Conservation (phyloP, 35 echinoderm and acorn worm genomes). For the Ptychodera flava region DNA sequence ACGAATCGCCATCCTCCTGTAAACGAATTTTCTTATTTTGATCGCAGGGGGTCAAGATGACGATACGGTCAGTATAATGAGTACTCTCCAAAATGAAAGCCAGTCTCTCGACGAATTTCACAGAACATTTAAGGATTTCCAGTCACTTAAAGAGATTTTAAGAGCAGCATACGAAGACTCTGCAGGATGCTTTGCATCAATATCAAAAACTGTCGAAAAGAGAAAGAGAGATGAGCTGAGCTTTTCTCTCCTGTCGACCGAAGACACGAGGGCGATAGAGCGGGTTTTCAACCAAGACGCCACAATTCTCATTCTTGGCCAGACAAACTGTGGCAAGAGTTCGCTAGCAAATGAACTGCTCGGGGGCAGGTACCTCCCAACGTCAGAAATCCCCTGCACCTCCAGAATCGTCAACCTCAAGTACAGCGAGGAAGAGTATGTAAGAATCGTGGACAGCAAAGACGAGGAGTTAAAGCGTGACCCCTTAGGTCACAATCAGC, state of each 20-base stretch:
- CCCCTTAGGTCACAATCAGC: background rate
- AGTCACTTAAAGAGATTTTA: background rate
- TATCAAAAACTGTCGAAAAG: background rate
- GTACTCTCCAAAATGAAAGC: too few relatives aligned
- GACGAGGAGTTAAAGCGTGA: background rate
- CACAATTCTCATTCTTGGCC: background rate
- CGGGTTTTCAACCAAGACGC: background rate
- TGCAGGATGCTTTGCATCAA: background rate
- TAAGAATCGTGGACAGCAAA: background rate
- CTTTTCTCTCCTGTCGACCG: background rate
- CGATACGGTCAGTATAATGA: too few relatives aligned
- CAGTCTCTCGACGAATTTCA: too few relatives aligned
- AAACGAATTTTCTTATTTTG: too few relatives aligned
- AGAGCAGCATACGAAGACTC: background rate
- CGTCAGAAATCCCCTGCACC: background rate
- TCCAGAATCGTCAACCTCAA: background rate
- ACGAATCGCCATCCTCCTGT: too few relatives aligned
- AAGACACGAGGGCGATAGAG: background rate
- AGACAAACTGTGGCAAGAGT: background rate
- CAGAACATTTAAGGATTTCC: background rate
- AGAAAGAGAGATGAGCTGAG: background rate
- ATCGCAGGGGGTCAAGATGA: too few relatives aligned
- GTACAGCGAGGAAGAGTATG: background rate
- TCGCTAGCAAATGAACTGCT: background rate
- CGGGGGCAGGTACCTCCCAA: background rate